phyloP scores from a whole-genome alignment of 2,113 vertebrate species.

The Microcebus tavaratra region DNA sequence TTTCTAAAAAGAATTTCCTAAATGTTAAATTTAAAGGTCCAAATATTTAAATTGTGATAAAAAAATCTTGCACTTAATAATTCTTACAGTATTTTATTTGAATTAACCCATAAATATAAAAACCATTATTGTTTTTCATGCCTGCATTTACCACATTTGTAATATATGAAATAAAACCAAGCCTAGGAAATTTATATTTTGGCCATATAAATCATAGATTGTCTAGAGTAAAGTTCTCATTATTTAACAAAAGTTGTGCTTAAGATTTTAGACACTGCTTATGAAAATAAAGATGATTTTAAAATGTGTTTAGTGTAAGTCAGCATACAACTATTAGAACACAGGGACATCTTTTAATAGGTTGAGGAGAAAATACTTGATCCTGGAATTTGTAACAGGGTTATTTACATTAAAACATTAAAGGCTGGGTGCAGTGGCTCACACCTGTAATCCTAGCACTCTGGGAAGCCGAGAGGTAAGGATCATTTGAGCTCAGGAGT shows the following conservation, averaged over 20 bases:
- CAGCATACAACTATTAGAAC: background rate
- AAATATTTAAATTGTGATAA: slow-evolving; percentile 4
- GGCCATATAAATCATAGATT: background rate
- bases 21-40: background rate
- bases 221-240: background rate
- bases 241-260: background rate
- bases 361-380: background rate
- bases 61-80: background rate
- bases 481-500: too few relatives aligned
- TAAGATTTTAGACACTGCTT: background rate
- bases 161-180: background rate
- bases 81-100: background rate
- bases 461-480: too few relatives aligned
- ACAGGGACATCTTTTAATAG: background rate
- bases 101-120: background rate
- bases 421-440: background rate
- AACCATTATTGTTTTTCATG: background rate
- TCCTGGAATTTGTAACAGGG: background rate
- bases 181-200: background rate
- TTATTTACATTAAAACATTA: slow-evolving; percentile 27
- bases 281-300: slow-evolving; percentile 3
- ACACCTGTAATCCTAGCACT: too few relatives aligned
- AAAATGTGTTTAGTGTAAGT: background rate
- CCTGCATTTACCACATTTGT: background rate
- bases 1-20: background rate